Percentiles rank a stretch among this genome's conserved stretches.
phyloP scores from a whole-genome alignment of 2,113 vertebrate species.

The Plestiodon gilberti region DNA sequence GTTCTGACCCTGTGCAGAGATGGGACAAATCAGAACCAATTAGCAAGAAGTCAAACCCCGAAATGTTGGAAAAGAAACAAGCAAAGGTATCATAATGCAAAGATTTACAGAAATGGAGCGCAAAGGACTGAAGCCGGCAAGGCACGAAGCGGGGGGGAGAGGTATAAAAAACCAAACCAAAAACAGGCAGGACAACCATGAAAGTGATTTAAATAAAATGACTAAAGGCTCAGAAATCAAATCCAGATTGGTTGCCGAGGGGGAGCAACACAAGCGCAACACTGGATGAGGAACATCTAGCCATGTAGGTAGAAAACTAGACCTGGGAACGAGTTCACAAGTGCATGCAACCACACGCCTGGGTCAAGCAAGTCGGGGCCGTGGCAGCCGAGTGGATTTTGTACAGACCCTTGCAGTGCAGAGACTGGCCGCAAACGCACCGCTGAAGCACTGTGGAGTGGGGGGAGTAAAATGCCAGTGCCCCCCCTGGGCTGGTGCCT shows the following conservation, averaged over 20 bases:
- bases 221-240: slow-evolving; percentile 63
- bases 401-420: too few species aligned
- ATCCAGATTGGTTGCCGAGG: slow-evolving; percentile 58
- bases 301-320: slow-evolving; percentile 47
- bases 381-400: too few species aligned
- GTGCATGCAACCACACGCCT: neutral
- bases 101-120: slow-evolving; percentile 49
- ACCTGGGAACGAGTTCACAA: neutral
- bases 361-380: too few species aligned
- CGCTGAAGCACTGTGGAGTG: too few species aligned
- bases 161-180: neutral
- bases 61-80: slow-evolving; percentile 13
- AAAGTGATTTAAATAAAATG: slow-evolving; percentile 36
- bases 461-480: too few species aligned
- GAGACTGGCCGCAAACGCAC: too few species aligned
- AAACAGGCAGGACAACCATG: slow-evolving; percentile 10
- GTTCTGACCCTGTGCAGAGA: neutral
- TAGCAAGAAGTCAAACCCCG: neutral
- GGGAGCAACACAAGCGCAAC: slow-evolving; percentile 44
- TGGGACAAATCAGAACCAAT: neutral
- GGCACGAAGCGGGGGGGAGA: neutral
- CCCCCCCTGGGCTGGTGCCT: too few species aligned
- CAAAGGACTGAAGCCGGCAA: slow-evolving; percentile 49
- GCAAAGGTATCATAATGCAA: slow-evolving; percentile 9
- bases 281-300: slow-evolving; percentile 61